Evolutionary conservation across 2,888 invertebrate species (phyloP), one percentile per base, ranked within the genome.

Genomic region (Xestia xanthographa): DNA sequence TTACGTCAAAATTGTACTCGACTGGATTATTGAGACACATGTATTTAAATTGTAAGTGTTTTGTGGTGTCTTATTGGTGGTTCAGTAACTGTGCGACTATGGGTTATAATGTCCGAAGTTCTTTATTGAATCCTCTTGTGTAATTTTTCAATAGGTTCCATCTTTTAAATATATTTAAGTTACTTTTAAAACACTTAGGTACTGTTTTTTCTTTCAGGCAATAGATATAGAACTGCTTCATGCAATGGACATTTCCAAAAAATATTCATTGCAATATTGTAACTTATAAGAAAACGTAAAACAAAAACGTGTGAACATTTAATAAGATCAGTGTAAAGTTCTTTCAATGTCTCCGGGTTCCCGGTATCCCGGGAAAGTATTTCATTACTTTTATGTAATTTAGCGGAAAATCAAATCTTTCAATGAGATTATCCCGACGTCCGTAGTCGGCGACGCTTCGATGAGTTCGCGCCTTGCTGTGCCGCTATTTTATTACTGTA

Each of bases 341-440:
- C 89, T 91, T 90, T 90, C 90, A 90, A 90, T 90, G 89, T 90
- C 90, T 91, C 80, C 82, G 87, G 85, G 82, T 88, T 88, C 84
- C 87, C 87, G 87, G 89, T 90, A 91, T 92, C 92, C 90, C 91
- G 89, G 87, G 91, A 91, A 94, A 93, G 93, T 94, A 94, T 96
- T 95, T 95, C 95, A 95, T 95, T 95, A 95, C 95, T 95, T 94
- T 94, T 94, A 95, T 95, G 94, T 94, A 96, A 96, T 96, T 96
- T 96, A 94, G 94, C 93, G 94, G 95, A 96, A 96, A 95, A 96
- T 96, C 95, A 95, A 96, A 95, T 96, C 95, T 94, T 95, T 95
- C 94, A 92, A 95, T 94, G 93, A 92, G 94, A 95, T 96, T 96
- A 96, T 95, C 95, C 93, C 92, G 86, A 84, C 91, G 92, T 92